Evolutionary conservation across 2,888 invertebrate genomes (phyloP).

Genomic region (Panzeria rudis): DNA sequence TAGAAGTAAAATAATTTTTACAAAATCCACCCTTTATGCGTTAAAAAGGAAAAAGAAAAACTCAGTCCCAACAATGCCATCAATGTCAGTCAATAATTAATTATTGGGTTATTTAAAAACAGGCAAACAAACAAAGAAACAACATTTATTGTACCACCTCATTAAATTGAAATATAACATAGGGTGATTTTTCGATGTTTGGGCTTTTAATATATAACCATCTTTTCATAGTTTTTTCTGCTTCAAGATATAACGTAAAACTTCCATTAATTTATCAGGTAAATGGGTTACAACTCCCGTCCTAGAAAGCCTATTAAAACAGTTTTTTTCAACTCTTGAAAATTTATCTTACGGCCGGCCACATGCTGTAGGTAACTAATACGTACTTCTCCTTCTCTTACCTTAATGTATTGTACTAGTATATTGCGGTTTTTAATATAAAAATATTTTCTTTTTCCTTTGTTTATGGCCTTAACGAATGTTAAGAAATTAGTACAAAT

Average conservation of each 20-base stretch:
- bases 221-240: no score
- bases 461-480: constrained; percentile 62
- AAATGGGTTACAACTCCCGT: no score
- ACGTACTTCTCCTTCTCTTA: not conserved
- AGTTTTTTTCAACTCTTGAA: not conserved
- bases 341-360: not conserved
- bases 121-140: not conserved
- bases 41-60: not conserved
- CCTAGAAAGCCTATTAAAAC: no score
- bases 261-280: no score
- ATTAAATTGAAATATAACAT: not conserved
- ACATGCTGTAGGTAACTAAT: not conserved
- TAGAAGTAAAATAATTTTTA: not conserved
- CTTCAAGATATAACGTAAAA: no score
- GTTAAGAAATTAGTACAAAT: constrained; percentile 67
- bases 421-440: constrained; percentile 32
- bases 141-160: constrained; percentile 5
- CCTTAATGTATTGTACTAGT: not conserved
- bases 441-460: constrained; percentile 23
- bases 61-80: not conserved
- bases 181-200: not conserved
- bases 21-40: not conserved
- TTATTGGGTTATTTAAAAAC: constrained; percentile 23
- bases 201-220: no score
- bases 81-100: constrained; percentile 36